phyloP scores from a whole-genome alignment of 2,797 vertebrate species.

The Hozukius guyotensis region DNA sequence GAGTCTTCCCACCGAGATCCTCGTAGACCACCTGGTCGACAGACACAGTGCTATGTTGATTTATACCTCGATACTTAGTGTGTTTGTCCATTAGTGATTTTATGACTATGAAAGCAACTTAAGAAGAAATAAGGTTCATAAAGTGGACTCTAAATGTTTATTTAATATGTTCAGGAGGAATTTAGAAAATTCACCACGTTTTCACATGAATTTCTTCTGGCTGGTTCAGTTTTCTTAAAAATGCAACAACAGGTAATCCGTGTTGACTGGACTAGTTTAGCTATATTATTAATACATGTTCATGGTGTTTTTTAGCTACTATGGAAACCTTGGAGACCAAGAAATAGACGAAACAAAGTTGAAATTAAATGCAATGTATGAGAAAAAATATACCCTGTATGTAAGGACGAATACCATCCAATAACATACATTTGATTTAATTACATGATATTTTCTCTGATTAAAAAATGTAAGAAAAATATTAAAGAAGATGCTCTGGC shows the following conservation, averaged over 20 bases:
- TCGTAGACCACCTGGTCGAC: conserved; percentile 90
- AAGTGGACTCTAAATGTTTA: neutral
- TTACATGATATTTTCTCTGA: neutral
- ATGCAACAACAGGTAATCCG: neutral
- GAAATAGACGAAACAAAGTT: neutral
- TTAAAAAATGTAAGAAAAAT: neutral
- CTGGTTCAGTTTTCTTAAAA: neutral
- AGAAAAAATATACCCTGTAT: neutral
- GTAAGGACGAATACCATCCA: neutral
- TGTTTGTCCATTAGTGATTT: neutral
- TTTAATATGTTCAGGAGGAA: neutral
- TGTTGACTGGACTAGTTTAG: neutral
- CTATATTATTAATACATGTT: neutral
- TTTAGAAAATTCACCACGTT: neutral
- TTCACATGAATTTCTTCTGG: neutral
- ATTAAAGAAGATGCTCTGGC: neutral
- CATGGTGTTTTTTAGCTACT: neutral
- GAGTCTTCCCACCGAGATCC: conserved; percentile 94
- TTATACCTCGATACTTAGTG: neutral
- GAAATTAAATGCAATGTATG: neutral
- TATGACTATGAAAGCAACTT: neutral
- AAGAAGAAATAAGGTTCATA: neutral
- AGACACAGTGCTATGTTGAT: neutral
- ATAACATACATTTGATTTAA: neutral
- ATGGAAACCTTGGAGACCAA: neutral